Evolutionary conservation across 2,888 invertebrate genomes (phyloP).

Genomic region (Coelinius sp.): DNA sequence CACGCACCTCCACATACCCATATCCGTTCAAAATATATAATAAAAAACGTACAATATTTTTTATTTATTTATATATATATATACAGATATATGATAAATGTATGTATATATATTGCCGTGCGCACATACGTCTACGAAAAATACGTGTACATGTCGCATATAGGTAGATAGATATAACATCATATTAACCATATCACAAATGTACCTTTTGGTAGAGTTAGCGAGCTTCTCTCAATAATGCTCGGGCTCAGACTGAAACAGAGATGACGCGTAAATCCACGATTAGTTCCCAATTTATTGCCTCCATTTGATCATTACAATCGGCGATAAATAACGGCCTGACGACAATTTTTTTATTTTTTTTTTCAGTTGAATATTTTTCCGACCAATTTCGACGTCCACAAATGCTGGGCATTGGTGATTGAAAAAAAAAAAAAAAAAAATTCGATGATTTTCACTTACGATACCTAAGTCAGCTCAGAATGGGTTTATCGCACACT

Average conservation of each 20-base stretch:
- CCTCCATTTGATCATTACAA: background rate
- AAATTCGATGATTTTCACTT: constrained; percentile 57
- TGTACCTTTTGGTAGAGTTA: constrained; percentile 70
- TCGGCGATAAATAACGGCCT: background rate
- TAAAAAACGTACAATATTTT: constrained; percentile 24
- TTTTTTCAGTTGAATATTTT: background rate
- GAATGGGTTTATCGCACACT: constrained; percentile 69
- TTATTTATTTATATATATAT: constrained; percentile 44
- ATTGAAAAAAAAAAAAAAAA: too few relatives aligned
- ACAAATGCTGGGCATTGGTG: background rate
- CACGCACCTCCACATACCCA: constrained; percentile 24
- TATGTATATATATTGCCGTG: constrained; percentile 57
- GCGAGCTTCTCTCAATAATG: constrained; percentile 69
- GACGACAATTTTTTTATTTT: background rate
- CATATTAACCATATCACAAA: constrained; percentile 69
- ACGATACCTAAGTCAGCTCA: constrained; percentile 66
- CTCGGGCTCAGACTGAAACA: constrained; percentile 71
- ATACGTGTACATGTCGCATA: constrained; percentile 42
- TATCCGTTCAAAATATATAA: background rate
- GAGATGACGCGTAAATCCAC: constrained; percentile 69
- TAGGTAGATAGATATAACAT: constrained; percentile 60
- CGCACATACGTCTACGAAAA: constrained; percentile 43
- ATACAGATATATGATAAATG: constrained; percentile 40
- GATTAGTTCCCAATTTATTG: constrained; percentile 51
- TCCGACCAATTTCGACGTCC: background rate